Evolutionary conservation across 2,113 vertebrate genomes (phyloP), one percentile per base, ranked within the genome.

Genomic region (Chunga burmeisteri): DNA sequence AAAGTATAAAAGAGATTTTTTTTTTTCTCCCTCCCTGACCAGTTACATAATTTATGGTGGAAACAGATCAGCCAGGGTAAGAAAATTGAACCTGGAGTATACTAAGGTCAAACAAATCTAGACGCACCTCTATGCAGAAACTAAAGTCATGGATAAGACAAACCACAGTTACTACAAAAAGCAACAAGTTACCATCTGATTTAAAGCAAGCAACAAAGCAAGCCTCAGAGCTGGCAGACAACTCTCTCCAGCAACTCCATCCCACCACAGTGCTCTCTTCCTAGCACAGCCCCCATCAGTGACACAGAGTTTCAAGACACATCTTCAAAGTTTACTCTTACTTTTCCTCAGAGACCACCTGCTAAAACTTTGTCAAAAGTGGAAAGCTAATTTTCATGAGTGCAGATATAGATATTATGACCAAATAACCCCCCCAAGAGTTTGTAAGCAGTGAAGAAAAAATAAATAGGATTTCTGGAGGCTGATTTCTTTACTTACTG

Each of bases 21-120:
- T 38, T 38, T 38, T 16, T 20, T 3, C 9, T 8, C 25, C 3
- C 7, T 6, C 3, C 3, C 1, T 7, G 22, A 47, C 3, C 19
- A 40, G 2, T 61, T 47, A 56, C 5, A 49, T 13, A 49, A 53
- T 1, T n/a, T 61, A 52, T 3, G 22, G 14, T 15, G 11, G 36
- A 65, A 67, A 14, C 12, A 62, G 3, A 67, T 63, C 25, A 55
- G 7, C 2, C 34, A 84, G 2, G 7, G 2, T 26, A n/a, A 72
- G 10, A 61, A 68, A 61, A 56, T 6, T 44, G 3, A 38, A 66
- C 46, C 27, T 65, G 18, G 9, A 71, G 2, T 23, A 56, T 20
- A 29, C 3, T 23, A 53, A 27, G 5, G 34, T 26, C 20, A 91
- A 83, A 63, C 2, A 87, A 81, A 70, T 16, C 34, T 46, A 52